These are phyloP conservation scores for Lucifuga dentata DNA, from an alignment of 2,113 vertebrate species.

Conservation along the genomic window DNA sequence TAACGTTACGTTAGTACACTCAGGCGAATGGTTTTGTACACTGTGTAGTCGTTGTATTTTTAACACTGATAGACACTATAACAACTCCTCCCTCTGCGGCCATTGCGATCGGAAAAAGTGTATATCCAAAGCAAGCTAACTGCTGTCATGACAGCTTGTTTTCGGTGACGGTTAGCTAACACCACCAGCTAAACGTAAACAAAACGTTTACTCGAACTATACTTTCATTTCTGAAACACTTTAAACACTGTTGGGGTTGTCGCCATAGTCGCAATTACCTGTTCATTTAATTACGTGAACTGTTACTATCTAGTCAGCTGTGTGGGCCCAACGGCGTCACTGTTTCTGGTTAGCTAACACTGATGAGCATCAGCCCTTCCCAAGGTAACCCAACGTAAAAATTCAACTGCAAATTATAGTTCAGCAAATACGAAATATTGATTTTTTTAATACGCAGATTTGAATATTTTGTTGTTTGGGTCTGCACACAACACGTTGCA, in stretches of 20 bases:
- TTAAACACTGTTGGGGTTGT: neutral
- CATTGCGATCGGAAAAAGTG: neutral
- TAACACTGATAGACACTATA: neutral
- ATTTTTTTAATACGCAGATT: too few species aligned
- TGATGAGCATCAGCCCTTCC: conserved; percentile 26
- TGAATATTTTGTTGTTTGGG: too few species aligned
- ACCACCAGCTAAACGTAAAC: conserved; percentile 38
- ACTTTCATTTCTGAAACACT: neutral
- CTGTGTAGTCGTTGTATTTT: neutral
- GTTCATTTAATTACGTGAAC: neutral
- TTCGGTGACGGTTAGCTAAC: conserved; percentile 6
- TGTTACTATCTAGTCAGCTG: neutral
- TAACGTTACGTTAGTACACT: conserved; percentile 34
- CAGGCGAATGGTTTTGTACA: neutral
- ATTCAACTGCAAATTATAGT: neutral
- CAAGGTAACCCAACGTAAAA: conserved; percentile 6
- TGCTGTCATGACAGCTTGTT: conserved; percentile 56
- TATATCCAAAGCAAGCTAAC: conserved; percentile 31
- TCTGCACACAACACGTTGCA: neutral
- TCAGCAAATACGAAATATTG: too few species aligned
- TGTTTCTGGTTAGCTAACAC: conserved; percentile 22
- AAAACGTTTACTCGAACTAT: neutral
- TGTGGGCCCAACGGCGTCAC: conserved; percentile 66
- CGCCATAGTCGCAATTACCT: neutral
- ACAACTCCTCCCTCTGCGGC: neutral